Evolutionary conservation across 2,888 invertebrate species (phyloP), one percentile per base, ranked within the genome.

Genomic region (Helicoverpa assulta): DNA sequence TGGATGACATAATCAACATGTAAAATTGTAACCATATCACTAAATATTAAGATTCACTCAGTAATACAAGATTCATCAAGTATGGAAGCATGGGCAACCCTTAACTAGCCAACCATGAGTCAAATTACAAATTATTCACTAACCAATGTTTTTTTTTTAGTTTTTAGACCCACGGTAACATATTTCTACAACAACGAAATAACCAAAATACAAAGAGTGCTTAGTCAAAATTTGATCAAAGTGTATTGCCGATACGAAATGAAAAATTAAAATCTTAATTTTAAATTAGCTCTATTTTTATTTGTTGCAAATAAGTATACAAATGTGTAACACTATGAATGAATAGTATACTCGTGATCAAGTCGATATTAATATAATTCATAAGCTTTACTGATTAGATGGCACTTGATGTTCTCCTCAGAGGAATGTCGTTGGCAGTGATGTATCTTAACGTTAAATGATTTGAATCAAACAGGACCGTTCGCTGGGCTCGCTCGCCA

Each of bases 361-460:
- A 63, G 26, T 69, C 71, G 51, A 63, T 73, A 79, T 66, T 67
- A 77, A 78, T 70, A 78, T 72, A 83, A 85, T 82, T 86, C 86
- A 86, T 88, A 89, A 87, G 86, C 77, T 33, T 78, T 73, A 82
- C 82, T 85, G 86, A 85, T 78, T 81, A 82, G 90, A 92, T 91
- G 92, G 90, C 93, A 92, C 90, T 88, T 51, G 78, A 80, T 82
- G 83, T 89, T 83, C 74, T 78, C 86, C 85, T 71, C 64, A 62
- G 50, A 88, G 93, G 94, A 94, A 94, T 94, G 94, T 93, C 76
- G 84, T 88, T 91, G 95, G 94, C 94, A 94, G 94, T 94, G 92
- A 89, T 84, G 57, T 78, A 71, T 67, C 82, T 80, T 82, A 83
- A 73, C 43, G 53, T 77, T 88, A 90, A 80, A 88, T 81, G 69